phyloP scores from a whole-genome alignment of 2,888 invertebrate species.

The Cerastis rubricosa region DNA sequence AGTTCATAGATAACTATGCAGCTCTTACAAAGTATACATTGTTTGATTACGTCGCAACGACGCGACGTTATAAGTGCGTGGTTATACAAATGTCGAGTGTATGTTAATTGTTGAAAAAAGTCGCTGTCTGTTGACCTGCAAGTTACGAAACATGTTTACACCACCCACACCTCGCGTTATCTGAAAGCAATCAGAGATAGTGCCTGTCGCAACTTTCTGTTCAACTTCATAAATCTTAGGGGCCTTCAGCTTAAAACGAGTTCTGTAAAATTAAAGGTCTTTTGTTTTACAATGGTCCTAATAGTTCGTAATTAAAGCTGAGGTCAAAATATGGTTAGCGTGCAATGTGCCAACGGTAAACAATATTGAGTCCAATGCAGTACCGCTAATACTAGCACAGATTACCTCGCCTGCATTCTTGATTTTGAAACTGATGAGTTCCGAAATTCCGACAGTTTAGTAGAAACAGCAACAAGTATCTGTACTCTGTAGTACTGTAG shows the following conservation, averaged over 20 bases:
- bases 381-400: neutral
- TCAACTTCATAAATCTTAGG: slow-evolving; percentile 45
- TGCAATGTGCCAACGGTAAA: neutral
- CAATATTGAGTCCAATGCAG: neutral
- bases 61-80: slow-evolving; percentile 13
- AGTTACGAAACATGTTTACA: slow-evolving; percentile 63
- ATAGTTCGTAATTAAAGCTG: slow-evolving; percentile 7
- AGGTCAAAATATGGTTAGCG: neutral
- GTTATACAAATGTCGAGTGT: slow-evolving; percentile 33
- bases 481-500: neutral
- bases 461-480: slow-evolving; percentile 1
- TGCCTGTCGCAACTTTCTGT: slow-evolving; percentile 54
- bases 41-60: slow-evolving; percentile 16
- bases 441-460: neutral
- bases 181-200: slow-evolving; percentile 60
- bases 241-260: slow-evolving; percentile 30
- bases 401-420: neutral
- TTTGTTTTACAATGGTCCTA: slow-evolving; percentile 24
- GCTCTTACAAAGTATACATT: slow-evolving; percentile 20
- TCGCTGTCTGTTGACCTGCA: slow-evolving; percentile 56
- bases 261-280: slow-evolving; percentile 23
- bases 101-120: slow-evolving; percentile 62
- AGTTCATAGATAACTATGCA: slow-evolving; percentile 22
- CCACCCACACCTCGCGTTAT: slow-evolving; percentile 60
- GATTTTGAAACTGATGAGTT: neutral